These are phyloP conservation scores for Morpho achilles DNA, from an alignment of 2,888 invertebrate species.

Conservation along the genomic window DNA sequence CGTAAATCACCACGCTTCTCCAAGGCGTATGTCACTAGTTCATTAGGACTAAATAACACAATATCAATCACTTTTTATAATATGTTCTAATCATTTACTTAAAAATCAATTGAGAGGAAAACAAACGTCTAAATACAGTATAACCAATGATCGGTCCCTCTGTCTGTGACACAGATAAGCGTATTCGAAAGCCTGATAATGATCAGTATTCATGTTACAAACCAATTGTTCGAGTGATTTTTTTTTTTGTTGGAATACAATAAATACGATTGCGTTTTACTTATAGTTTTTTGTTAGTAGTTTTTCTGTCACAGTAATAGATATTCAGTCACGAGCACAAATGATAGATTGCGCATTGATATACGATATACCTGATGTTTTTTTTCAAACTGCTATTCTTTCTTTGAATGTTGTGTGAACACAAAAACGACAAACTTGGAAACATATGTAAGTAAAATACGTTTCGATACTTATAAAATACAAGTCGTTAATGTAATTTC, in stretches of 20 bases:
- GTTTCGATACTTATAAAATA: no score
- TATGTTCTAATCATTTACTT: constrained; percentile 25
- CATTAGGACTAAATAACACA: no score
- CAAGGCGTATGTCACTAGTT: no score
- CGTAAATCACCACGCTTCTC: no score
- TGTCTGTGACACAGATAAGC: constrained; percentile 65
- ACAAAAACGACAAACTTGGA: constrained; percentile 40
- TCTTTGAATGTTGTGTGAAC: constrained; percentile 36
- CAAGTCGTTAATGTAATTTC: no score
- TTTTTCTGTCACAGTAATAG: constrained; percentile 57
- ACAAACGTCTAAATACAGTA: constrained; percentile 58
- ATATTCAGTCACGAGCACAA: constrained; percentile 61
- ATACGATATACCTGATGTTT: constrained; percentile 70
- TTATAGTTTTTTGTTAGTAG: constrained; percentile 47
- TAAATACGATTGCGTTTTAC: constrained; percentile 72
- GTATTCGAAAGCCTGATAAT: constrained; percentile 61
- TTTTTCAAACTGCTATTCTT: constrained; percentile 40
- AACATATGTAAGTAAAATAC: no score
- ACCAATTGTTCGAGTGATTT: constrained; percentile 56
- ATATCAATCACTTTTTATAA: no score
- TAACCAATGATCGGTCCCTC: constrained; percentile 50
- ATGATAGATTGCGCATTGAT: constrained; percentile 71
- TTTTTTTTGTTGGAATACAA: constrained; percentile 49
- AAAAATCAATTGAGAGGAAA: constrained; percentile 58
- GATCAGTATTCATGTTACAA: constrained; percentile 72